These are phyloP conservation scores for Polyergus mexicanus DNA, from an alignment of 1,140 invertebrate genomes.

Conservation along the genomic window DNA sequence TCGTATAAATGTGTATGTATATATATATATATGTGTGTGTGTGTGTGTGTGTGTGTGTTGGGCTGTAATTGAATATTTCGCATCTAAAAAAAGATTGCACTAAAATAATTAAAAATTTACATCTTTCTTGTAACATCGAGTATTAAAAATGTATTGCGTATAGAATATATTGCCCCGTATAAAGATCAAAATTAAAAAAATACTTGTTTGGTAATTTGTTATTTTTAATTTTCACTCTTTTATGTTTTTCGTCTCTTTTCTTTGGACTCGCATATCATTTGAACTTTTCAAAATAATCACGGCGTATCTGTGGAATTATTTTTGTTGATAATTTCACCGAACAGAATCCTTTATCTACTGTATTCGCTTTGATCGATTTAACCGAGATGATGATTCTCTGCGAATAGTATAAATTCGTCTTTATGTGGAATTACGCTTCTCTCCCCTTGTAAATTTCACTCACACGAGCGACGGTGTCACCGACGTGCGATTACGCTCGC, in stretches of 20 bases:
- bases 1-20: background rate
- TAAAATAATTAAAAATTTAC: no score
- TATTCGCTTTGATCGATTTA: background rate
- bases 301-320: background rate
- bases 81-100: no score
- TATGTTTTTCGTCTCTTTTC: no score
- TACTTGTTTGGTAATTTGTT: no score
- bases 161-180: no score
- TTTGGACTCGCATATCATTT: background rate
- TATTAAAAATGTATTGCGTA: no score
- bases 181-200: no score
- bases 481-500: slow-evolving; percentile 41
- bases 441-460: slow-evolving; percentile 34
- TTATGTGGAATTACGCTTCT: slow-evolving; percentile 13
- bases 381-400: slow-evolving; percentile 1
- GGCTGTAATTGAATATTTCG: no score
- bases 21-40: no score
- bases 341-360: background rate
- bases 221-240: background rate
- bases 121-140: no score
- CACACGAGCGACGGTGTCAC: slow-evolving; percentile 41
- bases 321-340: background rate
- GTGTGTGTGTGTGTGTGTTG: no score
- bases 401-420: slow-evolving; percentile 12
- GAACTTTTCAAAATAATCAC: background rate